Evolutionary conservation across 2,113 vertebrate genomes (phyloP).

Genomic region (Natator depressus): DNA sequence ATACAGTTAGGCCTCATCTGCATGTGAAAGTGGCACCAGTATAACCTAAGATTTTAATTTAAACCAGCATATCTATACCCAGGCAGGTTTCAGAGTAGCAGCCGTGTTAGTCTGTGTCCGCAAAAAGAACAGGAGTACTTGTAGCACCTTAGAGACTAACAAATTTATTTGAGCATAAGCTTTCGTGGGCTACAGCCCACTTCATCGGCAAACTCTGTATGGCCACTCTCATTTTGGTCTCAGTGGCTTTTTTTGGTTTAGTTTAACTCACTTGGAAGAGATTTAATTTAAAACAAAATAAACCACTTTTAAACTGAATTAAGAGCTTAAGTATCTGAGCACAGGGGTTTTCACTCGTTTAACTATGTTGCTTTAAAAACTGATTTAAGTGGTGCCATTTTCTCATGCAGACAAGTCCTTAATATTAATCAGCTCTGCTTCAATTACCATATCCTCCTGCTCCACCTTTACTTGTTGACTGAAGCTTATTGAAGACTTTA

Average conservation of each 20-base stretch:
- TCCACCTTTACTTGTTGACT: background rate
- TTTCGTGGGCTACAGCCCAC: no score
- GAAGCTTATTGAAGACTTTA: background rate
- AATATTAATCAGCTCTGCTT: background rate
- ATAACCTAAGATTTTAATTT: background rate
- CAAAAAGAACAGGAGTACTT: no score
- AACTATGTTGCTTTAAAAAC: background rate
- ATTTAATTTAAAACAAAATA: background rate
- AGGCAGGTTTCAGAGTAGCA: background rate
- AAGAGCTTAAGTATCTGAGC: background rate
- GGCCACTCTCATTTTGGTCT: background rate
- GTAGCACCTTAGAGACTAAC: no score
- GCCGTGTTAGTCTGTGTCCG: no score
- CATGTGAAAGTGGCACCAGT: rapidly evolving
- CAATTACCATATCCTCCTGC: background rate
- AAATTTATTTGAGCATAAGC: no score
- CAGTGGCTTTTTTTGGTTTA: background rate
- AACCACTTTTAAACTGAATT: background rate
- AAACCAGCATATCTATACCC: background rate
- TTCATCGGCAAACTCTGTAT: background rate
- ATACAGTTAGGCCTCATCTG: rapidly evolving
- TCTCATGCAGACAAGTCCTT: background rate
- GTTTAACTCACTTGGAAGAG: background rate
- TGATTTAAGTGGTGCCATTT: background rate
- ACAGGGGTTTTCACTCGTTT: rapidly evolving